Evolutionary conservation across 2,888 invertebrate species (phyloP).

Genomic region (Folsomia candida): DNA sequence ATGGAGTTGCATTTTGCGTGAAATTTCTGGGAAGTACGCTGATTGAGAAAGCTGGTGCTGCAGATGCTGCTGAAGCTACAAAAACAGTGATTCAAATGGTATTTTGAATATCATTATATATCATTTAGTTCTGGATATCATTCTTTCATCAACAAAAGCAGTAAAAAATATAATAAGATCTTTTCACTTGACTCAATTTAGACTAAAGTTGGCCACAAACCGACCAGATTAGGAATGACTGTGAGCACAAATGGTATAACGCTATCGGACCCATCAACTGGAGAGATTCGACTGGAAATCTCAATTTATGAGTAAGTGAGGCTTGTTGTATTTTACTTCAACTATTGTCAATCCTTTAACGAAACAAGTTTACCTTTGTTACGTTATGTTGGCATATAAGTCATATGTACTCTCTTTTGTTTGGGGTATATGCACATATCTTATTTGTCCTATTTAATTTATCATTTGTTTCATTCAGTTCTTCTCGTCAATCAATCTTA

Average conservation of each 20-base stretch:
- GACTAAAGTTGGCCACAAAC: slow-evolving; percentile 62
- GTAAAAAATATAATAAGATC: not conserved
- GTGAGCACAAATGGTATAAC: slow-evolving; percentile 75
- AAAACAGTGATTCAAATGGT: slow-evolving; percentile 71
- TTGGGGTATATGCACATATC: not conserved
- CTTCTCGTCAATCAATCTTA: not conserved
- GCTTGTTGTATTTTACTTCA: too few relatives aligned
- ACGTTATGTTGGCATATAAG: too few relatives aligned
- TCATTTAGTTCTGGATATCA: not conserved
- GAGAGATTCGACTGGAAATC: slow-evolving; percentile 71
- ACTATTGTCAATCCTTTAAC: too few relatives aligned
- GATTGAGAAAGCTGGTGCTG: slow-evolving; percentile 71
- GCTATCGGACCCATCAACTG: slow-evolving; percentile 68
- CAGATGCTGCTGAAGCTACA: slow-evolving; percentile 76
- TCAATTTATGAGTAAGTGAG: slow-evolving; percentile 74
- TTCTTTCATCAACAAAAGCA: not conserved
- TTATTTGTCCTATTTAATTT: not conserved
- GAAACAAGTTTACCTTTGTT: too few relatives aligned
- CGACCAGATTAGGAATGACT: slow-evolving; percentile 67
- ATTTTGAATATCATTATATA: too few relatives aligned
- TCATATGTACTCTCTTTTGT: not conserved
- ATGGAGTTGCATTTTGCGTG: slow-evolving; percentile 61
- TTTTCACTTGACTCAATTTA: slow-evolving; percentile 50
- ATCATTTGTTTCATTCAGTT: too few relatives aligned
- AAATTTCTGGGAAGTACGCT: slow-evolving; percentile 76